phyloP scores from a whole-genome alignment of 2,113 vertebrate genomes.

The Prionailurus bengalensis region DNA sequence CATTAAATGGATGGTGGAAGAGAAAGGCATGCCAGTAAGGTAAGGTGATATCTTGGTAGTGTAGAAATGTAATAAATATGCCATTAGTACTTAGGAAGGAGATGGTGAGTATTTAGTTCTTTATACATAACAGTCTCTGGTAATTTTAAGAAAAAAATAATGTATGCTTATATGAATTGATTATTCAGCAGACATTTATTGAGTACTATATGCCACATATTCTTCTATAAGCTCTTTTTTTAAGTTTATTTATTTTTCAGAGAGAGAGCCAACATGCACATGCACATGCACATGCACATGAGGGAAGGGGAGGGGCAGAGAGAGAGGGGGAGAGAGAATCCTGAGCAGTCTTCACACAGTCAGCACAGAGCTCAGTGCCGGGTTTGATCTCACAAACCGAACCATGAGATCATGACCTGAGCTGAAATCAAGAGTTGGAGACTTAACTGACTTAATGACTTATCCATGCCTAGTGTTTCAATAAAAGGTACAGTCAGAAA shows the following conservation, averaged over 20 bases:
- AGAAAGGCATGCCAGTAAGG: neutral
- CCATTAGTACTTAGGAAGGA: neutral
- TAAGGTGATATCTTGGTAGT: neutral
- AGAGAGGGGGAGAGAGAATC: too few relatives aligned
- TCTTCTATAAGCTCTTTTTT: neutral
- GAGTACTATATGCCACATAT: neutral
- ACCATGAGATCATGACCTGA: too few relatives aligned
- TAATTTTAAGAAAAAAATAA: conserved; percentile 28
- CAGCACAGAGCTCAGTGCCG: too few relatives aligned
- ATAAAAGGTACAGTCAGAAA: conserved; percentile 26
- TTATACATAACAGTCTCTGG: neutral
- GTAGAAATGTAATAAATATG: conserved; percentile 10
- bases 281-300: too few relatives aligned
- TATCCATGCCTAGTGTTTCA: neutral
- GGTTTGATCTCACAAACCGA: too few relatives aligned
- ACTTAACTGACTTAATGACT: neutral
- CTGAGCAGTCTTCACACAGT: too few relatives aligned
- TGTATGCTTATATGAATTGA: neutral
- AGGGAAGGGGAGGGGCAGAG: too few relatives aligned
- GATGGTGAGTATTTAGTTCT: neutral
- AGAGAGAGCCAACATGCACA: too few relatives aligned
- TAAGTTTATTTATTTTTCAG: too few relatives aligned
- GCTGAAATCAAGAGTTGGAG: too few relatives aligned
- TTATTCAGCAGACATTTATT: neutral
- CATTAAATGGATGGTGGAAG: neutral